Conservation (phyloP, 2,888 invertebrate species). For the Linyphia triangularis region DNA sequence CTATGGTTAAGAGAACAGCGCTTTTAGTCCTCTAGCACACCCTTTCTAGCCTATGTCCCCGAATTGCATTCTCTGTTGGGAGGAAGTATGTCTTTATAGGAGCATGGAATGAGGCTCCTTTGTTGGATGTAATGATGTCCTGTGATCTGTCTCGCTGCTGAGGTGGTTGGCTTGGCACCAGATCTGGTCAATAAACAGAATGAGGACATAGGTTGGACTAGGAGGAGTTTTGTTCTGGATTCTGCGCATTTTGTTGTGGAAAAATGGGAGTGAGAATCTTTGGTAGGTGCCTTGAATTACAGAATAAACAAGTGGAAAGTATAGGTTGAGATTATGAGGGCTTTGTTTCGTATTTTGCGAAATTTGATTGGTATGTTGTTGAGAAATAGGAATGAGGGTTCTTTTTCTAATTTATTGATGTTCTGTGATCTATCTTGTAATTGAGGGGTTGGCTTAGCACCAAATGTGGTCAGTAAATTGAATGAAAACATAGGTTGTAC, state of each 20-base stretch:
- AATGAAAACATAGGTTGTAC: too few relatives aligned
- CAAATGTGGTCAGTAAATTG: too few relatives aligned
- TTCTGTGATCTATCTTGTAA: too few relatives aligned
- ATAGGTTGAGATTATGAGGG: too few relatives aligned
- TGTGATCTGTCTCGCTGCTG: not conserved
- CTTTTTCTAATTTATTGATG: too few relatives aligned
- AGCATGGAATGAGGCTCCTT: constrained; percentile 30
- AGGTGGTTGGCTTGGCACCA: constrained; percentile 9
- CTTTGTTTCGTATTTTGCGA: too few relatives aligned
- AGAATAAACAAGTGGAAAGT: too few relatives aligned
- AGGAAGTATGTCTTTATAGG: not conserved
- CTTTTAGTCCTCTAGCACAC: constrained; percentile 21
- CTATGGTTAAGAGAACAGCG: constrained; percentile 38
- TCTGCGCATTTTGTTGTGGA: not conserved
- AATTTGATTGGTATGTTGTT: too few relatives aligned
- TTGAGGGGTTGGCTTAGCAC: too few relatives aligned
- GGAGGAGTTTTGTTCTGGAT: not conserved
- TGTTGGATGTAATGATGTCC: not conserved
- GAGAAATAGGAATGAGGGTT: too few relatives aligned
- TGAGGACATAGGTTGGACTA: not conserved
- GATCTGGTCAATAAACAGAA: not conserved
- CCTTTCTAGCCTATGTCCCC: not conserved
- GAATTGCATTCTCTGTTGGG: constrained; percentile 28
- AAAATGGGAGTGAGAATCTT: too few relatives aligned
- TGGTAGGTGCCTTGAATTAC: too few relatives aligned